Evolutionary conservation across 2,888 invertebrate genomes (phyloP).

Genomic region (Liodrosophila aerea): DNA sequence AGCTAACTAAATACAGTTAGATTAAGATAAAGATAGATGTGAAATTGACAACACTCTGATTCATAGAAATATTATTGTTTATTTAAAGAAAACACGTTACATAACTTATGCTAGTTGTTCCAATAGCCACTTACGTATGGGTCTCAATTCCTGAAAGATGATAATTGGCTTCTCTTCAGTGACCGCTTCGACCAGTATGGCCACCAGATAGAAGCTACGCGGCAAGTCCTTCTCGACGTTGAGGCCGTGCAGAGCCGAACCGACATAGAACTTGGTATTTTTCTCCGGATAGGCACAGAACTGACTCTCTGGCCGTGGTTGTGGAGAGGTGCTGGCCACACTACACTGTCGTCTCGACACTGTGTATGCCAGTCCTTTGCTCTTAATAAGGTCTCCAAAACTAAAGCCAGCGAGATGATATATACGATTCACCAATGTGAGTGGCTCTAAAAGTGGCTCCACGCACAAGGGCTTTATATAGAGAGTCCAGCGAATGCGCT

Average conservation of each 20-base stretch:
- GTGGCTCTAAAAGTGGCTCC: slow-evolving; percentile 23
- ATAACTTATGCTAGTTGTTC: slow-evolving; percentile 11
- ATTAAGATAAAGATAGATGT: neutral
- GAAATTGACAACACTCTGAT: neutral
- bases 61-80: slow-evolving; percentile 5
- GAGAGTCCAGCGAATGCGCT: slow-evolving; percentile 32
- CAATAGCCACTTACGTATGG: slow-evolving; percentile 42
- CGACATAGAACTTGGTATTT: slow-evolving; percentile 36
- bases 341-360: slow-evolving; percentile 38
- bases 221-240: slow-evolving; percentile 44
- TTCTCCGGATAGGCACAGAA: slow-evolving; percentile 48
- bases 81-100: too few species aligned
- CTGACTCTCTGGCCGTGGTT: slow-evolving; percentile 37
- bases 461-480: slow-evolving; percentile 55
- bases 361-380: slow-evolving; percentile 40
- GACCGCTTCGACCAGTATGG: slow-evolving; percentile 23
- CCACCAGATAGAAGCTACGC: slow-evolving; percentile 48
- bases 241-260: slow-evolving; percentile 40
- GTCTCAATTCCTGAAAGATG: slow-evolving; percentile 43
- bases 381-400: slow-evolving; percentile 11
- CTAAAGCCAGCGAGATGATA: slow-evolving; percentile 53
- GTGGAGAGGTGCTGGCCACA: slow-evolving; percentile 2
- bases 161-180: slow-evolving; percentile 8
- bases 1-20: too few species aligned
- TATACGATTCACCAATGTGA: slow-evolving; percentile 41